Percentiles rank a stretch among this genome's conserved stretches.
Evolutionary conservation across 2,888 invertebrate species (phyloP).

Genomic region (Halictus quadricinctus): DNA sequence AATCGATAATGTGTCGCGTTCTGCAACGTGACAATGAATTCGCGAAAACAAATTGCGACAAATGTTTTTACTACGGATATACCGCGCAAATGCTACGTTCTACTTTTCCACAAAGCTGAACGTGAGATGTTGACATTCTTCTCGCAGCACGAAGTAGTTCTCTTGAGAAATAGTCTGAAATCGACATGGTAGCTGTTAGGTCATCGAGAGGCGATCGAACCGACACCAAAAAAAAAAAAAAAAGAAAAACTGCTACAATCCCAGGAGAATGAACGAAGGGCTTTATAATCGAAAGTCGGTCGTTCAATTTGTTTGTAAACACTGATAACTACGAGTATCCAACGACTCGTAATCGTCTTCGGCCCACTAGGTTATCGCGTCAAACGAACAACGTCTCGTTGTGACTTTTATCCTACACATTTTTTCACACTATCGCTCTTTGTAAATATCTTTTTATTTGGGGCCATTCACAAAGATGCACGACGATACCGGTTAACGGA

Average conservation of each 20-base stretch:
- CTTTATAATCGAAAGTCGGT: conserved; percentile 62
- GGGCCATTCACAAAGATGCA: background rate
- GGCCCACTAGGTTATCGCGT: conserved; percentile 67
- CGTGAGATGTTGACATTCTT: conserved; percentile 22
- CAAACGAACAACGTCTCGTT: conserved; percentile 67
- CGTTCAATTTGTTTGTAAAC: conserved; percentile 69
- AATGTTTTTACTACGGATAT: too few species aligned
- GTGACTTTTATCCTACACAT: conserved; percentile 54
- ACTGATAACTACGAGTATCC: conserved; percentile 65
- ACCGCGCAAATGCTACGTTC: too few species aligned
- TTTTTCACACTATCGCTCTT: conserved; percentile 38
- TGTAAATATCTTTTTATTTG: conserved; percentile 54
- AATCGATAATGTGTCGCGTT: too few species aligned
- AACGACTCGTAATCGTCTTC: conserved; percentile 64
- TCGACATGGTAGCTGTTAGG: conserved; percentile 49
- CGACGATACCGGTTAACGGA: background rate
- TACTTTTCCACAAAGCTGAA: background rate
- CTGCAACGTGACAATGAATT: too few species aligned
- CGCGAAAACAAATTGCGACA: too few species aligned
- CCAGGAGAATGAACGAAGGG: conserved; percentile 56
- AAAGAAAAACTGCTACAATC: conserved; percentile 17
- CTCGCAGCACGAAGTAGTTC: background rate
- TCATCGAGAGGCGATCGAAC: conserved; percentile 40
- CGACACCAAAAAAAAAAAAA: background rate
- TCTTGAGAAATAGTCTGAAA: conserved; percentile 36